Evolutionary conservation across 2,888 invertebrate species (phyloP).

Genomic region (Mythimna ferrago): DNA sequence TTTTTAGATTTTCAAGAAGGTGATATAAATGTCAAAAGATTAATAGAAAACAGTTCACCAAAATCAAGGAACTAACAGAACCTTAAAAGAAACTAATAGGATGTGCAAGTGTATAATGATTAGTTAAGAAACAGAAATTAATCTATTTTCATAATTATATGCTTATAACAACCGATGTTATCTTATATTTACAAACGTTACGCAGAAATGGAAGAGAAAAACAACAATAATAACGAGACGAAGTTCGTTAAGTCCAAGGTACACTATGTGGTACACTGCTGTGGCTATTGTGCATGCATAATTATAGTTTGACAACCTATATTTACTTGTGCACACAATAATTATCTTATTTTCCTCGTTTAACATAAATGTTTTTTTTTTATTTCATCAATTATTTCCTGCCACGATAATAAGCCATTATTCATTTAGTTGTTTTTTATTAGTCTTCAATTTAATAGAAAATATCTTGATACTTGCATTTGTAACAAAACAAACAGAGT

Average conservation of each 20-base stretch:
- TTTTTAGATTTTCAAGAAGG: too few relatives aligned
- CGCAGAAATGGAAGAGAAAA: conserved; percentile 4
- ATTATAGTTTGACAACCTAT: conserved; percentile 18
- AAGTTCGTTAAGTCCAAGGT: background rate
- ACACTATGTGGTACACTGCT: background rate
- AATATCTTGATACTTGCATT: too few relatives aligned
- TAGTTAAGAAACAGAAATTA: background rate
- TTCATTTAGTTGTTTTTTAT: too few relatives aligned
- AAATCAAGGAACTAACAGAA: too few relatives aligned
- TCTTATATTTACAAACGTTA: background rate
- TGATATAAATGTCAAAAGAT: too few relatives aligned
- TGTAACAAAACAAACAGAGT: too few relatives aligned
- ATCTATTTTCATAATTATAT: background rate
- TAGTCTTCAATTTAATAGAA: too few relatives aligned
- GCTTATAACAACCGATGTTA: conserved; percentile 4
- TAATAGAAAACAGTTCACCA: too few relatives aligned
- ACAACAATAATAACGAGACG: background rate
- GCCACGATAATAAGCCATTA: too few relatives aligned
- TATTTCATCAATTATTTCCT: background rate
- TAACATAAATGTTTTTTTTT: background rate
- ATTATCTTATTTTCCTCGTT: conserved; percentile 1
- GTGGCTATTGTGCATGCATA: background rate
- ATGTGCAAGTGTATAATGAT: background rate
- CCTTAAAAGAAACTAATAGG: background rate
- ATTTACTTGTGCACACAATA: background rate